These are phyloP conservation scores for Cichlasoma orientale DNA, from an alignment of 2,797 vertebrate species.

Conservation along the genomic window DNA sequence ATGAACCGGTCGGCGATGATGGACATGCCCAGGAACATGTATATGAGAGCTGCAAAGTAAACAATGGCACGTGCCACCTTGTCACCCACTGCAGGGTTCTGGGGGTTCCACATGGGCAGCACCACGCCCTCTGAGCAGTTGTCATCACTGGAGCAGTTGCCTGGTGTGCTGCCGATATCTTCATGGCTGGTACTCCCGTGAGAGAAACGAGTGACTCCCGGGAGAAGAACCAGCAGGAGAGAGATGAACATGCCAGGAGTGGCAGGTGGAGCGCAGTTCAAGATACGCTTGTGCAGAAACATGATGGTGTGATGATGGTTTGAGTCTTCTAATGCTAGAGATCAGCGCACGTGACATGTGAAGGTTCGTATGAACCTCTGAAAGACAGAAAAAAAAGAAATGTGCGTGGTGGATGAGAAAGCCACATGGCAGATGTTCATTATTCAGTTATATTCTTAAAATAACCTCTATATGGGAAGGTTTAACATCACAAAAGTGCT, in stretches of 20 bases:
- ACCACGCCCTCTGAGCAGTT: slow-evolving; percentile 85
- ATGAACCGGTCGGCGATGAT: slow-evolving; percentile 91
- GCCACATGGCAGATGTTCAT: slow-evolving; percentile 2
- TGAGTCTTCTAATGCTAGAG: slow-evolving; percentile 26
- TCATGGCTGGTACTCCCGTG: slow-evolving; percentile 63
- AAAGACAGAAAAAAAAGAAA: slow-evolving; percentile 22
- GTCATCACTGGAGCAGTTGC: slow-evolving; percentile 79
- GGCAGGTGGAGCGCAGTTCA: slow-evolving; percentile 46
- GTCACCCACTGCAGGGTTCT: slow-evolving; percentile 87
- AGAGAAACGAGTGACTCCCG: slow-evolving; percentile 72
- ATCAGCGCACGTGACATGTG: slow-evolving; percentile 41
- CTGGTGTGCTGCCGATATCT: slow-evolving; percentile 25
- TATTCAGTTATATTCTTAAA: slow-evolving; percentile 9
- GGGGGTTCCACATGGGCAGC: slow-evolving; percentile 87
- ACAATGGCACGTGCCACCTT: slow-evolving; percentile 89
- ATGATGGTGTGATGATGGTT: slow-evolving; percentile 53
- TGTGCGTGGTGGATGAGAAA: slow-evolving; percentile 5
- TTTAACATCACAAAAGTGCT: slow-evolving; percentile 25
- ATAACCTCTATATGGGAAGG: slow-evolving; percentile 7
- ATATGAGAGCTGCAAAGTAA: slow-evolving; percentile 88
- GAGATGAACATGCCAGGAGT: slow-evolving; percentile 59
- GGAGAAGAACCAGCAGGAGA: slow-evolving; percentile 74
- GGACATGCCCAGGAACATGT: slow-evolving; percentile 92
- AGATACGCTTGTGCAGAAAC: slow-evolving; percentile 52
- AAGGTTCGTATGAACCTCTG: slow-evolving; percentile 33